A percentile compares a stretch with the other conserved stretches of the same genome.
These are phyloP conservation scores for Centropus unirufus DNA, from an alignment of 2,113 vertebrate genomes.

Conservation along the genomic window DNA sequence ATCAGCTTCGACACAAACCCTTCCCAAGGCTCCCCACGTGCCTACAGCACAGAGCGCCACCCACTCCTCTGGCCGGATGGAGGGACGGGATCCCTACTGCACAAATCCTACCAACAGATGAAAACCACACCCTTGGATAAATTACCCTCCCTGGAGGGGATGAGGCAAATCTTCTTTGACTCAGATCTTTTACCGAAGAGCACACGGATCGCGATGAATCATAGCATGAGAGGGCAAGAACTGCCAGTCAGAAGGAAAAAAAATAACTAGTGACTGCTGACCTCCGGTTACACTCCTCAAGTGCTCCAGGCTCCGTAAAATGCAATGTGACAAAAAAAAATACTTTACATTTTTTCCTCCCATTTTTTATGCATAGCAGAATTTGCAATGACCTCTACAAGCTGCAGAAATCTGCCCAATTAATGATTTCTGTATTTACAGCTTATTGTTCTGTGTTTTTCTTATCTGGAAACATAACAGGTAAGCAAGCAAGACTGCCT, in stretches of 20 bases:
- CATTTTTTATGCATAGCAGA: not conserved
- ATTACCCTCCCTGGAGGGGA: not conserved
- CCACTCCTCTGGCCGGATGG: not conserved
- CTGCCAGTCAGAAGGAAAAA: not conserved
- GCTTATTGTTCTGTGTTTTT: not conserved
- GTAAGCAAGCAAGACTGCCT: not conserved
- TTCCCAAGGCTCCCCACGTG: fast-evolving
- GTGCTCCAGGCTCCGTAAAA: not conserved
- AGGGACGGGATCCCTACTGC: not conserved
- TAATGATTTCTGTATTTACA: not conserved
- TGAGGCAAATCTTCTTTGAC: not conserved
- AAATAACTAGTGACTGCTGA: not conserved
- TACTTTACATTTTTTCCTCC: not conserved
- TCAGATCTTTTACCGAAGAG: not conserved
- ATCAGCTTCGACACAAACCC: not conserved
- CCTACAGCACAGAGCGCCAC: not conserved
- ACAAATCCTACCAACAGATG: not conserved
- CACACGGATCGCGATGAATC: not conserved
- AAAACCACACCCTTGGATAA: not conserved
- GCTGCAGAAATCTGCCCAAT: not conserved
- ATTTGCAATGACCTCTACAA: not conserved
- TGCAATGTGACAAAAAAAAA: not conserved
- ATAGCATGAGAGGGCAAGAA: not conserved
- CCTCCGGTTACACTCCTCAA: not conserved
- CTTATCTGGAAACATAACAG: not conserved